phyloP scores from a whole-genome alignment of 2,888 invertebrate genomes.

The Drosophila mimetica region DNA sequence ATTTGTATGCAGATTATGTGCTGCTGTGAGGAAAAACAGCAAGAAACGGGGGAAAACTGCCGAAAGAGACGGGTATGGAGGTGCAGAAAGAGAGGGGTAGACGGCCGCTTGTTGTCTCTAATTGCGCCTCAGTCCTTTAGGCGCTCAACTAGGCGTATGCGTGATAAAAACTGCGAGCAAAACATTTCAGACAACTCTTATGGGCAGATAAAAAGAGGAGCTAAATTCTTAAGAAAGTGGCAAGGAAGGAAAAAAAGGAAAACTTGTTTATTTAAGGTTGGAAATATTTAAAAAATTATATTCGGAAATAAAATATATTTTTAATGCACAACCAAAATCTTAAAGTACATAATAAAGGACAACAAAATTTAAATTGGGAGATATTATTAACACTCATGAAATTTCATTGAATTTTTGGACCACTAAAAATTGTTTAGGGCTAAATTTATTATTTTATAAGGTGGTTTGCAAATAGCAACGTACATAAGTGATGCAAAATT shows the following conservation, averaged over 20 bases:
- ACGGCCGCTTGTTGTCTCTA: slow-evolving; percentile 60
- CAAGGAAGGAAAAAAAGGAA: background rate
- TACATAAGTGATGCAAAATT: too few species aligned
- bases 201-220: slow-evolving; percentile 16
- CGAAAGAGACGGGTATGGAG: background rate
- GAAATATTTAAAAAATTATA: background rate
- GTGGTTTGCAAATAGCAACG: too few species aligned
- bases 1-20: slow-evolving; percentile 81
- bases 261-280: background rate
- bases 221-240: background rate
- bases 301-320: too few species aligned
- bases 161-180: slow-evolving; percentile 56
- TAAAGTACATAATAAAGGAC: too few species aligned
- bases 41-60: slow-evolving; percentile 21
- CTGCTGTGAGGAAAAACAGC: slow-evolving; percentile 51
- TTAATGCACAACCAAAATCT: too few species aligned
- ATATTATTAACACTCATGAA: too few species aligned
- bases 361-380: too few species aligned
- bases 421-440: too few species aligned
- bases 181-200: slow-evolving; percentile 32
- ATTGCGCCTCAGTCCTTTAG: slow-evolving; percentile 68
- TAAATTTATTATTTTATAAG: too few species aligned
- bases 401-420: too few species aligned
- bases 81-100: background rate
- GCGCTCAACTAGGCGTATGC: slow-evolving; percentile 61